Percentiles rank a stretch among this genome's conserved stretches.
Conservation (phyloP, 2,888 invertebrate genomes). For the Romanomermis culicivorax region DNA sequence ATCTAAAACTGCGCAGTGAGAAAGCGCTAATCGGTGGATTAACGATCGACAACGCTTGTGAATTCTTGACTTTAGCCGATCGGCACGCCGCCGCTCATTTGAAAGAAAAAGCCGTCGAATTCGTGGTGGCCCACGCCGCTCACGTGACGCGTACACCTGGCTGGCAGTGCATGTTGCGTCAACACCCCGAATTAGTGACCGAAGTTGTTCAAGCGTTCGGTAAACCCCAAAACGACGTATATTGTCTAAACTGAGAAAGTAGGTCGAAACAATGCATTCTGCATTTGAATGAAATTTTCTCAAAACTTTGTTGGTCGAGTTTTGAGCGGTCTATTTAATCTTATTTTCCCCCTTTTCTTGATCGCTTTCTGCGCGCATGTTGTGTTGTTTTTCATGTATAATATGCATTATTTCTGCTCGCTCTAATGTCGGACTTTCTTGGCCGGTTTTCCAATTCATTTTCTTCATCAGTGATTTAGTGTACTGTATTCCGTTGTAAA, state of each 20-base stretch:
- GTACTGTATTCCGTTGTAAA: too few species aligned
- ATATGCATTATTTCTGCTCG: too few species aligned
- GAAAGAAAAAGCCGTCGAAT: conserved; percentile 12
- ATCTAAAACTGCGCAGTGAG: conserved; percentile 23
- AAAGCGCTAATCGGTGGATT: conserved; percentile 19
- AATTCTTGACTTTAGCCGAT: conserved; percentile 24
- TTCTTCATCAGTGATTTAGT: too few species aligned
- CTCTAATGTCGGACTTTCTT: too few species aligned
- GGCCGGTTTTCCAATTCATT: too few species aligned
- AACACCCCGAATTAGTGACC: conserved; percentile 23
- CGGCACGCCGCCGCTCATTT: conserved; percentile 18
- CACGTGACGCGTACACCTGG: conserved; percentile 17
- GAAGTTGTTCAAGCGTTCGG: conserved; percentile 19
- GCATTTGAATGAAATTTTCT: too few species aligned
- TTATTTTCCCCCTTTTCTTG: too few species aligned
- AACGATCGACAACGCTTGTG: conserved; percentile 23
- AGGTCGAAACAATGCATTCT: too few species aligned
- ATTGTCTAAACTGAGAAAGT: conserved; percentile 9
- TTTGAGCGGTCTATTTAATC: too few species aligned
- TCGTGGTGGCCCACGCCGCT: conserved; percentile 21
- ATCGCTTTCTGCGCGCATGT: too few species aligned
- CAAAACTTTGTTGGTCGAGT: too few species aligned
- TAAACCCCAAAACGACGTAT: conserved; percentile 7
- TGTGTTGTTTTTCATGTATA: too few species aligned
- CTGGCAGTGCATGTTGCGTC: conserved; percentile 19